phyloP scores from a whole-genome alignment of 2,113 vertebrate genomes.

The Phyllostomus discolor region DNA sequence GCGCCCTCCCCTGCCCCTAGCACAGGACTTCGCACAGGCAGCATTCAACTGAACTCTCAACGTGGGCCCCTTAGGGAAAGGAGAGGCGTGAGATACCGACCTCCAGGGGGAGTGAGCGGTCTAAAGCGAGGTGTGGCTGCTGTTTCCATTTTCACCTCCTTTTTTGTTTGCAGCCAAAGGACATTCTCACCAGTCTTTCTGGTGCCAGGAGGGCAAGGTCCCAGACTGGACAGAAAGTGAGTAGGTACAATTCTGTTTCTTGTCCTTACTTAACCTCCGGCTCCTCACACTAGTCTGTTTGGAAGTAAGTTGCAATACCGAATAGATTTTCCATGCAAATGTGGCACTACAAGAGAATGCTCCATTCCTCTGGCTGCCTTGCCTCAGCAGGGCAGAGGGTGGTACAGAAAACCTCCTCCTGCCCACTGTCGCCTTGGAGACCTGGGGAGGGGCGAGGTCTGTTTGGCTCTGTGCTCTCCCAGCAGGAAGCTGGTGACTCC shows the following conservation, averaged over 20 bases:
- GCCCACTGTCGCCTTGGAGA: background rate
- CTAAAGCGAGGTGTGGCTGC: background rate
- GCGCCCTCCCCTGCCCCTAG: fast-evolving
- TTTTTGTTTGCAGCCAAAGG: background rate
- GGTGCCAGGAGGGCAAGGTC: background rate
- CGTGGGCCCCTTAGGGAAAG: background rate
- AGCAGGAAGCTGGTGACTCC: background rate
- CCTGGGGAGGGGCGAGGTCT: too few relatives aligned
- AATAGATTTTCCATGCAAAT: background rate
- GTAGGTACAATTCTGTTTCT: background rate
- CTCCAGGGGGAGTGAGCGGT: background rate
- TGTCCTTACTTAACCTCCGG: constrained; percentile 45
- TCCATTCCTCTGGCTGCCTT: background rate
- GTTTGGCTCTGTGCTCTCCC: background rate
- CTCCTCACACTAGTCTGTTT: background rate
- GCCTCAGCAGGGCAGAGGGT: background rate
- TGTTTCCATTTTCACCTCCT: background rate
- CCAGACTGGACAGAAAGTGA: background rate
- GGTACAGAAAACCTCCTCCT: background rate
- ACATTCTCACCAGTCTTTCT: background rate
- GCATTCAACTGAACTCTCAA: background rate
- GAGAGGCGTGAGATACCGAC: background rate
- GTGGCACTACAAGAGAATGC: background rate
- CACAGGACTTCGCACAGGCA: background rate
- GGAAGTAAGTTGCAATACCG: background rate